Base-by-base conservation (phyloP, 2,888 invertebrate genomes). In the Griposia aprilina region DNA sequence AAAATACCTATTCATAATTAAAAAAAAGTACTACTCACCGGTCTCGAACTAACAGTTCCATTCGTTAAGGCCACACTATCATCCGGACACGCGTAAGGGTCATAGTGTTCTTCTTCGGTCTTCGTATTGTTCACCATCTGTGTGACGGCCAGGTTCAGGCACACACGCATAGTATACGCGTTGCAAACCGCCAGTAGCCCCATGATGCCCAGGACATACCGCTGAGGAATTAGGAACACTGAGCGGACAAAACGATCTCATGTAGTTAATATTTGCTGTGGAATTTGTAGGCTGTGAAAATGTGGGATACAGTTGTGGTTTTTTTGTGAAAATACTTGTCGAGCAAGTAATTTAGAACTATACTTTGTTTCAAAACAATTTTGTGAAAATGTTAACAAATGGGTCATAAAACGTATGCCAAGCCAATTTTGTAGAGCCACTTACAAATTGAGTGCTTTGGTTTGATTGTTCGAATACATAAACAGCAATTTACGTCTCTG, bases 161-260 rank as follows among this genome's bases (percentile, higher is more conserved):
- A 98, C 3, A 98, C 97, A 15, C 98, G 97, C 98, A 98, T 98
- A 62, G 98, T 98, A 91, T 98, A 98, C n/a, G 98, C 98, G 92
- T 98, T 98, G 92, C 98, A 97, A n/a, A 98, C 97, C 13, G 98
- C 98, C 87, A 98, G 91, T 90, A 98, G 97, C n/a, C 98, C 98
- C 98, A 98, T 98, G 83, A 98, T 97, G 88, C 98, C 97, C 89
- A 98, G 94, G 89, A 98, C 97, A 92, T 98, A 98, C 90, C 98
- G 97, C 95, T 98, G 98, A 69, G 98, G 97, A 89, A 98, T 97
- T 91, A 97, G 81, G 93, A 97, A 97, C 92, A 96, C 97, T 97
- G 82, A 88, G 88, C 79, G 95, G 93, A 93, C 90, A 94, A 93
- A 96, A 94, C 75, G 83, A 81, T 82, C 86, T 77, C 70, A 84